phyloP scores from a whole-genome alignment of 1,140 invertebrate species.

The Cataglyphis hispanica region DNA sequence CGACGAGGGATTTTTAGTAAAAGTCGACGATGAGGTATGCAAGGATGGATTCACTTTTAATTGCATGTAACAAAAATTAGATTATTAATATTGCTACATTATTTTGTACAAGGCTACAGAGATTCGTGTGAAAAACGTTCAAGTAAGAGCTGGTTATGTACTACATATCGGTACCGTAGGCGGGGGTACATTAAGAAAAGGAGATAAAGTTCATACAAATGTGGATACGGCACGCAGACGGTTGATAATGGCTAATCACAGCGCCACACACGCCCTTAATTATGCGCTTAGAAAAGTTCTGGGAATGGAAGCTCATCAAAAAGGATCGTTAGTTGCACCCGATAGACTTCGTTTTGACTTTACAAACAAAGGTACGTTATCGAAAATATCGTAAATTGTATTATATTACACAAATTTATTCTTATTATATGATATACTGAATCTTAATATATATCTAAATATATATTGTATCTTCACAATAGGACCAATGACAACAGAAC shows the following conservation, averaged over 20 bases:
- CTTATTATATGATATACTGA: not conserved
- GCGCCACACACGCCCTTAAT: slow-evolving; percentile 99
- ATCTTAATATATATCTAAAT: too few species aligned
- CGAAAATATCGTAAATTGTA: not conserved
- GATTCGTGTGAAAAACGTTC: slow-evolving; percentile 97
- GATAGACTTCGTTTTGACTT: slow-evolving; percentile 99
- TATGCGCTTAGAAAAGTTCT: slow-evolving; percentile 96
- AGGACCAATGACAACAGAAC: slow-evolving; percentile 93
- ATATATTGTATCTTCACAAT: slow-evolving; percentile 37
- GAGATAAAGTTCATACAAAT: slow-evolving; percentile 94
- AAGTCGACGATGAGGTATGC: slow-evolving; percentile 92
- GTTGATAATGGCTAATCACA: slow-evolving; percentile 99
- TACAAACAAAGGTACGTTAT: slow-evolving; percentile 92
- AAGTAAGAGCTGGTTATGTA: slow-evolving; percentile 98
- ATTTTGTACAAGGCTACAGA: slow-evolving; percentile 90
- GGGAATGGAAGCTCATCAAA: slow-evolving; percentile 97
- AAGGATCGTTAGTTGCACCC: slow-evolving; percentile 99
- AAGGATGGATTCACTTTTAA: slow-evolving; percentile 37
- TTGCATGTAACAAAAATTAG: not conserved
- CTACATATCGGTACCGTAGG: slow-evolving; percentile 95
- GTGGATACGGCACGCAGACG: slow-evolving; percentile 94
- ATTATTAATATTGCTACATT: slow-evolving; percentile 38
- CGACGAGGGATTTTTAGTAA: slow-evolving; percentile 98
- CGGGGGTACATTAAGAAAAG: slow-evolving; percentile 94
- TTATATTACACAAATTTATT: not conserved